Conservation (phyloP, 2,797 vertebrate species). For the Trichosurus vulpecula region DNA sequence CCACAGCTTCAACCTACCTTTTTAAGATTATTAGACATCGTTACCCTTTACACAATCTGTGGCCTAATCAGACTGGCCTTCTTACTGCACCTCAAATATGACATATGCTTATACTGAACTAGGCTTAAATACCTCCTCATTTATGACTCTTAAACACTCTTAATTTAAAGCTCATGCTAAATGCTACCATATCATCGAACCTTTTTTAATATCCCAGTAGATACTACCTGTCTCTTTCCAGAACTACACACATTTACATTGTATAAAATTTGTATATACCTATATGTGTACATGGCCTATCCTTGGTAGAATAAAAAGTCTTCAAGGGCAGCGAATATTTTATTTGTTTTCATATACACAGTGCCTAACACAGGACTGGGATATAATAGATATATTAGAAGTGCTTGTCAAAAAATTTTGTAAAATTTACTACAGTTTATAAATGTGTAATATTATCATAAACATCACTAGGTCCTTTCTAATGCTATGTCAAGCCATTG, state of each 20-base stretch:
- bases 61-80: neutral
- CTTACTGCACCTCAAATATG: neutral
- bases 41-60: neutral
- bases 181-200: too few relatives aligned
- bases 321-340: neutral
- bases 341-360: neutral
- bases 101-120: neutral
- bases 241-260: too few relatives aligned
- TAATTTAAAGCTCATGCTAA: too few relatives aligned
- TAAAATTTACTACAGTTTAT: neutral
- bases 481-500: too few relatives aligned
- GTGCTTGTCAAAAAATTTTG: neutral
- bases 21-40: neutral
- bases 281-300: too few relatives aligned
- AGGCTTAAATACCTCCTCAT: neutral
- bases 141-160: neutral
- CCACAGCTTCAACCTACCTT: neutral
- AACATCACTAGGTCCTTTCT: too few relatives aligned
- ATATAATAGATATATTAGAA: neutral
- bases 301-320: too few relatives aligned
- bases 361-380: too few relatives aligned
- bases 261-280: too few relatives aligned
- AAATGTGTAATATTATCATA: too few relatives aligned
- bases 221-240: too few relatives aligned
- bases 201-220: too few relatives aligned